A percentile compares a stretch with the other conserved stretches of the same genome.
Conservation (phyloP, 2,113 vertebrate species). For the Tachysurus fulvidraco region DNA sequence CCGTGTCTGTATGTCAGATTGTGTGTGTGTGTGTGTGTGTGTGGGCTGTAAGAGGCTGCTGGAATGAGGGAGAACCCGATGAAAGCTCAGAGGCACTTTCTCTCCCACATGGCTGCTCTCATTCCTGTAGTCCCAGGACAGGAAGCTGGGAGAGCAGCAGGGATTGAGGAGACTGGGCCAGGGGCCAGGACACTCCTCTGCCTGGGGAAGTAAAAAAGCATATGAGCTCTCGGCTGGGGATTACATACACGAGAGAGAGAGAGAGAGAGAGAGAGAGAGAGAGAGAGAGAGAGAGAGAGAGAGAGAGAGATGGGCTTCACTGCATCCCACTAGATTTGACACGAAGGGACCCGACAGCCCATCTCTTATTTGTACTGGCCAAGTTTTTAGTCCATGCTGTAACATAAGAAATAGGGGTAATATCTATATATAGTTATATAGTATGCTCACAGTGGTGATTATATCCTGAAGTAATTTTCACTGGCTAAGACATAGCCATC, state of each 20-base stretch:
- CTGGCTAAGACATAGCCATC: not conserved
- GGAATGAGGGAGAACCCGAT: slow-evolving; percentile 36
- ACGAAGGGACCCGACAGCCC: slow-evolving; percentile 13
- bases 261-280: not conserved
- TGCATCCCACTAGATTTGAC: slow-evolving; percentile 31
- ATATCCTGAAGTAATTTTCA: not conserved
- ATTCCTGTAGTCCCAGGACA: slow-evolving; percentile 59
- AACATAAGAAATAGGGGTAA: not conserved
- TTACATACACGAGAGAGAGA: slow-evolving; percentile 46
- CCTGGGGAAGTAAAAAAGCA: slow-evolving; percentile 54
- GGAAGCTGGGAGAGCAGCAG: slow-evolving; percentile 57
- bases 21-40: slow-evolving; percentile 7
- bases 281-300: not conserved
- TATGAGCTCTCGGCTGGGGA: slow-evolving; percentile 51
- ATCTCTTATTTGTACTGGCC: slow-evolving; percentile 1
- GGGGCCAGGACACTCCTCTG: slow-evolving; percentile 42
- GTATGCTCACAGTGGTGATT: not conserved
- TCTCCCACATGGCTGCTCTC: slow-evolving; percentile 41
- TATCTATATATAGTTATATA: not conserved
- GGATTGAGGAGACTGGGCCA: slow-evolving; percentile 34
- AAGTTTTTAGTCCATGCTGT: not conserved
- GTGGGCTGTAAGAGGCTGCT: slow-evolving; percentile 20
- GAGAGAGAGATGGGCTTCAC: slow-evolving; percentile 33
- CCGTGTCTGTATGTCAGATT: not conserved
- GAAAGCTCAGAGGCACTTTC: slow-evolving; percentile 41